A percentile compares a stretch with the other conserved stretches of the same genome.
Evolutionary conservation across 2,797 vertebrate genomes (phyloP).

Genomic region (Babyrousa celebensis): DNA sequence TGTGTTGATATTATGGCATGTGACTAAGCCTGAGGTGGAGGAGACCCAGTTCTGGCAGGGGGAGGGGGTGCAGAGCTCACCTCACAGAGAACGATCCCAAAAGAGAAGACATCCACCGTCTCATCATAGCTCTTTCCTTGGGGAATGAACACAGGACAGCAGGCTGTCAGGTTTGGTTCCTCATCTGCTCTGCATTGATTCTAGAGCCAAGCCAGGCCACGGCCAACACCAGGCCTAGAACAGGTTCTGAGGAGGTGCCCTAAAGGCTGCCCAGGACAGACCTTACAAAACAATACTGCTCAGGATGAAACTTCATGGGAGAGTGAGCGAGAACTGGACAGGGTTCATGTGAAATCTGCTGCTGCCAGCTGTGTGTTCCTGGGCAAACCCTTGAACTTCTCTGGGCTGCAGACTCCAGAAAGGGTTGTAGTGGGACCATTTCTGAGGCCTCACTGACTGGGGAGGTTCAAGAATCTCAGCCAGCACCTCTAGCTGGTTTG

Average conservation of each 20-base stretch:
- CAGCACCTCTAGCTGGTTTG: not conserved
- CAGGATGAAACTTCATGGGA: not conserved
- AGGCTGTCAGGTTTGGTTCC: constrained; percentile 26
- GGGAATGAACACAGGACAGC: constrained; percentile 83
- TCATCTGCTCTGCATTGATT: not conserved
- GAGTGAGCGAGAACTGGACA: not conserved
- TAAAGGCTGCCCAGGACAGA: not conserved
- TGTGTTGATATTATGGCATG: not conserved
- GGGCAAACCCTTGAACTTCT: not conserved
- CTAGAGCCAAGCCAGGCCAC: not conserved
- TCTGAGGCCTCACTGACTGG: not conserved
- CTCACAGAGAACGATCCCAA: constrained; percentile 97
- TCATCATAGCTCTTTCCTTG: constrained; percentile 97
- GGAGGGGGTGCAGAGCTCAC: constrained; percentile 89
- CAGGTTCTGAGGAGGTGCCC: not conserved
- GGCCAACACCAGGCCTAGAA: not conserved
- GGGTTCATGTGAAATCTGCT: not conserved
- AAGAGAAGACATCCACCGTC: constrained; percentile 98
- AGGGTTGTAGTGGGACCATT: not conserved
- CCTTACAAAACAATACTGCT: not conserved
- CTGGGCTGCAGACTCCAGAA: constrained; percentile 31
- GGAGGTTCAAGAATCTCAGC: not conserved
- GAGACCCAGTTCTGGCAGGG: not conserved
- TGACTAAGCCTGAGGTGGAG: not conserved
- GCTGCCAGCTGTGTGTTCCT: not conserved